A percentile compares a stretch with the other conserved stretches of the same genome.
These are phyloP conservation scores for Planiliza haematocheilus DNA, from an alignment of 2,113 vertebrate species.

Conservation along the genomic window DNA sequence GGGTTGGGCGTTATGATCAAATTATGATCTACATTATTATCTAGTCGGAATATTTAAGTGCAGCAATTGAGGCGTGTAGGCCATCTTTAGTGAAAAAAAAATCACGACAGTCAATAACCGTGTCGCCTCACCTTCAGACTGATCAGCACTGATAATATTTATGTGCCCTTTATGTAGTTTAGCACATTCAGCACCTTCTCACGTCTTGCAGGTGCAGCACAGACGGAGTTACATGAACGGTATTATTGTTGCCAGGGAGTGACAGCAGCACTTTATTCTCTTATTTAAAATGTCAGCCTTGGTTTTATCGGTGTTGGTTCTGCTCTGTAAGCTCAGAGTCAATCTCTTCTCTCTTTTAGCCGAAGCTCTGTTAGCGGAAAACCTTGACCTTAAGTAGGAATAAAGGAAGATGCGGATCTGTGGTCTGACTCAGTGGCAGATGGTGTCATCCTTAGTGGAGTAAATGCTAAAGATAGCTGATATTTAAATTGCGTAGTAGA, in stretches of 20 bases:
- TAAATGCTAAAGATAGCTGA: background rate
- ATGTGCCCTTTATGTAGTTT: background rate
- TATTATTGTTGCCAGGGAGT: slow-evolving; percentile 16
- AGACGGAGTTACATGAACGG: slow-evolving; percentile 1
- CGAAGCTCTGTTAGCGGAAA: slow-evolving; percentile 12
- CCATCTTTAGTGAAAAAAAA: no score
- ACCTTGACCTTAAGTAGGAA: background rate
- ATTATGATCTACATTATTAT: background rate
- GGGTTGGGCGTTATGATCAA: background rate
- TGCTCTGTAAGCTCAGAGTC: background rate
- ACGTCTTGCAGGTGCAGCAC: slow-evolving; percentile 22
- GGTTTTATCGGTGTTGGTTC: slow-evolving; percentile 12
- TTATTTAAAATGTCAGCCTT: slow-evolving; percentile 11
- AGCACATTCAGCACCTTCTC: background rate
- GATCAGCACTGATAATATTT: background rate
- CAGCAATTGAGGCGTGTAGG: background rate
- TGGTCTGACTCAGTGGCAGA: background rate
- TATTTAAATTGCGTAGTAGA: background rate
- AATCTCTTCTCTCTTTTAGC: background rate
- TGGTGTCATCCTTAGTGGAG: background rate
- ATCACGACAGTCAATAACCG: no score
- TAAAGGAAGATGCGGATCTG: background rate
- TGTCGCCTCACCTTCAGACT: background rate
- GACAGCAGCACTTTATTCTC: slow-evolving; percentile 1
- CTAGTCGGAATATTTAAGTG: background rate